phyloP scores from a whole-genome alignment of 2,888 invertebrate species.

The Trichopria drosophilae region DNA sequence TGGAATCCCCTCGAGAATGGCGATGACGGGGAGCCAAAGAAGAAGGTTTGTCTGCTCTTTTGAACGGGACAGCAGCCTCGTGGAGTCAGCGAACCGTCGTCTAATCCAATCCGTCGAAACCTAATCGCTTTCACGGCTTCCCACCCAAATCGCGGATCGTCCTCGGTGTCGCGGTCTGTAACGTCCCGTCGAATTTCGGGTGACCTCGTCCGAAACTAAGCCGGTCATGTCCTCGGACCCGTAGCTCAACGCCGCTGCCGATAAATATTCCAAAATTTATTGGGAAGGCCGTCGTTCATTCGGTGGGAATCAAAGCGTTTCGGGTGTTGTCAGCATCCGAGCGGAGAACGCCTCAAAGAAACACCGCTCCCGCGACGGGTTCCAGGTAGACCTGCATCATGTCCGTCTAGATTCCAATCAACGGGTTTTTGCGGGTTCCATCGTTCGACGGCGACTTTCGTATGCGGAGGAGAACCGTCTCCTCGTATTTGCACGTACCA shows the following conservation, averaged over 20 bases:
- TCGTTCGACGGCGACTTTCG: too few species aligned
- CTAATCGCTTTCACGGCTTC: constrained; percentile 28
- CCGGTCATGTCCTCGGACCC: too few species aligned
- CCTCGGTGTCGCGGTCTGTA: too few species aligned
- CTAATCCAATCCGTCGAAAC: constrained; percentile 28
- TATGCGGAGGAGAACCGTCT: constrained; percentile 3
- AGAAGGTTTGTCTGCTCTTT: too few species aligned
- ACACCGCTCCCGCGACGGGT: constrained; percentile 44
- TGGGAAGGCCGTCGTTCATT: constrained; percentile 43
- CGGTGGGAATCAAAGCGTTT: constrained; percentile 54
- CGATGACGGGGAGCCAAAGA: too few species aligned
- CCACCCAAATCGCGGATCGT: constrained; percentile 10
- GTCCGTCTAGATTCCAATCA: constrained; percentile 53
- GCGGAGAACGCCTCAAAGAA: constrained; percentile 46
- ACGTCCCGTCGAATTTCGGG: too few species aligned
- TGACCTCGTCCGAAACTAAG: too few species aligned
- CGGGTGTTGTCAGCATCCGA: constrained; percentile 48
- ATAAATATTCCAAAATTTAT: constrained; percentile 50
- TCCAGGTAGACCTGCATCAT: constrained; percentile 46
- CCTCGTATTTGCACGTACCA: too few species aligned
- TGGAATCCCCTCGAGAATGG: too few species aligned
- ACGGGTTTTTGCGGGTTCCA: constrained; percentile 48
- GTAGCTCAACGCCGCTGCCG: too few species aligned
- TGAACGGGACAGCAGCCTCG: too few species aligned
- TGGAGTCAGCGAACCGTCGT: too few species aligned